Evolutionary conservation across 2,113 vertebrate genomes (phyloP), one percentile per base, ranked within the genome.

Genomic region (Alethe castanea): DNA sequence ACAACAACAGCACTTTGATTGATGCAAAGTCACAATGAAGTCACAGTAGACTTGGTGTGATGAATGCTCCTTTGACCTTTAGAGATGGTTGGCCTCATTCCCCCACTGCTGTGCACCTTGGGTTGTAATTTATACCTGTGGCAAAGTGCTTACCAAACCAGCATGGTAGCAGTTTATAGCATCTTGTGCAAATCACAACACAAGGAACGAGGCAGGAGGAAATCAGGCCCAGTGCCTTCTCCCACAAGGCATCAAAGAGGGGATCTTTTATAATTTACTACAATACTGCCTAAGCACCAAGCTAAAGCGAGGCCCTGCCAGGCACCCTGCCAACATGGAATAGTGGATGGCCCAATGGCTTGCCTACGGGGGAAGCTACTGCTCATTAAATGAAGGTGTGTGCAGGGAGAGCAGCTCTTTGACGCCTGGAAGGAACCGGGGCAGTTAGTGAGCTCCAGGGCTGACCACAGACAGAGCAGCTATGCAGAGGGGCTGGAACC

Each of bases 51-150:
- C 72, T 84, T 56, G 56, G 74, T 60, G 85, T 62, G 92, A 88
- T 93, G 93, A 96, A 93, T 79, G 87, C 72, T 95, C 93, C 69
- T 95, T 88, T 86, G 93, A 93, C 95, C 93, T 97, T 96, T 94
- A 88, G 90, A 96, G 81, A 86, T 40, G 88, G 92, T 67, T 70
- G 90, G 76, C 79, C 92, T 95, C 92, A 88, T 86, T 82, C 67
- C 81, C 93, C 88, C 82, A 78, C 91, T 19, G 90, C 93, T 85
- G 90, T 78, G 82, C 90, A 86, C 88, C 93, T 73, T 19, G 64
- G 93, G 82, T 47, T 90, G 82, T 83, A 88, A 94, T 96, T 96
- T 96, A 90, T 56, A 95, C 90, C 93, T 93, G 90, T 74, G 79
- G 76, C 85, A 96, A 92, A 83, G 82, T n/a, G 76, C 79, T 78